Conservation (phyloP, 2,113 vertebrate genomes). For the Pristiophorus japonicus region DNA sequence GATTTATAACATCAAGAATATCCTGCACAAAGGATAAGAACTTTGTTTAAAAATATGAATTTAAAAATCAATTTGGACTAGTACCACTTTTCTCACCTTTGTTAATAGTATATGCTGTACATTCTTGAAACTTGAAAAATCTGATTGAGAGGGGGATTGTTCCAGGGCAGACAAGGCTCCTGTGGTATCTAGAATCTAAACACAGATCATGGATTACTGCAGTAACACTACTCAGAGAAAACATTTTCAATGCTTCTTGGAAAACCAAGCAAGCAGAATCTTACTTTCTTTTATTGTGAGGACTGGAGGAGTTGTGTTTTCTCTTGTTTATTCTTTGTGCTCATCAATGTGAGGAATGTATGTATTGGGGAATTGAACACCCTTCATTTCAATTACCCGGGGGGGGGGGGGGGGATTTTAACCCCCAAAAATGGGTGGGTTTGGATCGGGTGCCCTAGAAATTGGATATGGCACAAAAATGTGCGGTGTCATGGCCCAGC, state of each 20-base stretch:
- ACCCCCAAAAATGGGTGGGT: no score
- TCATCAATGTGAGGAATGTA: not conserved
- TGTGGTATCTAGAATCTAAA: slow-evolving; percentile 11
- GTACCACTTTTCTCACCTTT: not conserved
- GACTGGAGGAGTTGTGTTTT: not conserved
- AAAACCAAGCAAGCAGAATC: not conserved
- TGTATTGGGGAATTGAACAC: not conserved
- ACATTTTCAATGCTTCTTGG: not conserved
- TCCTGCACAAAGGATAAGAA: not conserved
- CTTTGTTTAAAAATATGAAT: not conserved
- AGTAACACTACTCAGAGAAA: not conserved
- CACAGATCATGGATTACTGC: not conserved
- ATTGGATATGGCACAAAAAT: no score
- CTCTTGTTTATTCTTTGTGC: not conserved
- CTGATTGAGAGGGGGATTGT: not conserved
- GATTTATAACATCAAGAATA: not conserved
- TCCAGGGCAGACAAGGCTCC: not conserved
- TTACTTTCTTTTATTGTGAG: not conserved
- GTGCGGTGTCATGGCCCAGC: no score
- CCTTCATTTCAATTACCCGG: not conserved
- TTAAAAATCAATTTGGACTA: slow-evolving; percentile 18
- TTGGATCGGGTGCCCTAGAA: no score
- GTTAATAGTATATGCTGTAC: slow-evolving; percentile 23
- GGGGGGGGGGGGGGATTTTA: no score
- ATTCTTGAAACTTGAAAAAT: slow-evolving; percentile 32